These are phyloP conservation scores for Steinernema khuongi DNA, from an alignment of 1,140 invertebrate genomes.

Conservation along the genomic window DNA sequence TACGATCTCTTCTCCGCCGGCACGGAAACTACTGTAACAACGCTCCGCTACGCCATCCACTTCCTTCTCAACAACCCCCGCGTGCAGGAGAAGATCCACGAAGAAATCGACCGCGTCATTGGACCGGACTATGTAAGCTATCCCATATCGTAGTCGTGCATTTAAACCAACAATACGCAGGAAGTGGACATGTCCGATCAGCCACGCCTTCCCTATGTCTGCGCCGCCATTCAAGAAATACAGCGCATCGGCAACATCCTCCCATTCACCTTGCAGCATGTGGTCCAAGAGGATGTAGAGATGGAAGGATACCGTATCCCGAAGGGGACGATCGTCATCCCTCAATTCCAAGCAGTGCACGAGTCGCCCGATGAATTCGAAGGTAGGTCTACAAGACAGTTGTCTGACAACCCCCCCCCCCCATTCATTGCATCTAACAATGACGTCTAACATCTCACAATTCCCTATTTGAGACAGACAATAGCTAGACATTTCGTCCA, in stretches of 20 bases:
- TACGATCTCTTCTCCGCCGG: constrained; percentile 78
- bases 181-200: constrained; percentile 38
- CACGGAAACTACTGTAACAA: constrained; percentile 77
- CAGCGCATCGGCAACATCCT: constrained; percentile 55
- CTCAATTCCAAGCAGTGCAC: constrained; percentile 45
- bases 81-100: constrained; percentile 63
- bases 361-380: constrained; percentile 73
- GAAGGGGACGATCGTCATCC: constrained; percentile 46
- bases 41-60: constrained; percentile 77
- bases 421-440: neutral
- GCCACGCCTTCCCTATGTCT: constrained; percentile 73
- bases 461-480: neutral
- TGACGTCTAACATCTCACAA: neutral
- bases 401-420: too few species aligned
- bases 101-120: constrained; percentile 36
- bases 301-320: constrained; percentile 45
- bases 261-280: constrained; percentile 57
- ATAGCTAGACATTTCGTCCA: neutral
- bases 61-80: constrained; percentile 71
- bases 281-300: constrained; percentile 39
- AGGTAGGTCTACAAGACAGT: too few species aligned
- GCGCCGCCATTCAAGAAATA: constrained; percentile 71
- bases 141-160: neutral
- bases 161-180: neutral
- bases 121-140: neutral